These are phyloP conservation scores for Petrolisthes cinctipes DNA, from an alignment of 2,888 invertebrate species.

Conservation along the genomic window DNA sequence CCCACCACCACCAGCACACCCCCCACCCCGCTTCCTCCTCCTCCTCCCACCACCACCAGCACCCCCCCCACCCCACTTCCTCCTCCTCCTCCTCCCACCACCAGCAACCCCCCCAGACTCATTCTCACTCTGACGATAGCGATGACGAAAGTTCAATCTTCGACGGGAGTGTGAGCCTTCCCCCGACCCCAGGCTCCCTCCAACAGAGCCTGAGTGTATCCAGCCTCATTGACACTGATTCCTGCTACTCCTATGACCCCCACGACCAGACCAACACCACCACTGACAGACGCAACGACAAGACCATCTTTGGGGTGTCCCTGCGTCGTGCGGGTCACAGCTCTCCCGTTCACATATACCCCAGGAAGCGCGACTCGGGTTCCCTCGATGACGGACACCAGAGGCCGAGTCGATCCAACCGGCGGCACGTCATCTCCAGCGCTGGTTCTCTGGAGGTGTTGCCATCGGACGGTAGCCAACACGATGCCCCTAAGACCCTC, in stretches of 20 bases:
- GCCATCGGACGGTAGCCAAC: constrained; percentile 21
- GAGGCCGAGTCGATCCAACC: background rate
- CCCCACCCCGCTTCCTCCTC: background rate
- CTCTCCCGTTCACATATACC: background rate
- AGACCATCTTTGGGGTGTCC: constrained; percentile 52
- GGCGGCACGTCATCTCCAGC: constrained; percentile 9
- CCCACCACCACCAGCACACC: background rate
- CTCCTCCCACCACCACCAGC: background rate
- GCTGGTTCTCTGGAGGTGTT: background rate
- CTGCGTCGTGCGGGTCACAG: constrained; percentile 21
- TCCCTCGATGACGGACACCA: constrained; percentile 9
- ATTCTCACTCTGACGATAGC: constrained; percentile 32
- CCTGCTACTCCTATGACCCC: constrained; percentile 27
- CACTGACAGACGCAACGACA: background rate
- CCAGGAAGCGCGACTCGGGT: constrained; percentile 13
- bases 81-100: background rate
- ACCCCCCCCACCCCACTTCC: background rate
- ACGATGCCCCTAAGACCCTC: constrained; percentile 19
- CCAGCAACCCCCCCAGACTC: background rate
- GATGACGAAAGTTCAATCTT: constrained; percentile 41
- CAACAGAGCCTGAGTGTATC: constrained; percentile 35
- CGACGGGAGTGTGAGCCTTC: constrained; percentile 52
- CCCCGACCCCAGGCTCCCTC: constrained; percentile 52
- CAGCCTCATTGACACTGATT: constrained; percentile 51
- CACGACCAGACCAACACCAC: constrained; percentile 7